These are phyloP conservation scores for Drosophila ananassae DNA, from an alignment of 1,140 invertebrate species.

Conservation along the genomic window DNA sequence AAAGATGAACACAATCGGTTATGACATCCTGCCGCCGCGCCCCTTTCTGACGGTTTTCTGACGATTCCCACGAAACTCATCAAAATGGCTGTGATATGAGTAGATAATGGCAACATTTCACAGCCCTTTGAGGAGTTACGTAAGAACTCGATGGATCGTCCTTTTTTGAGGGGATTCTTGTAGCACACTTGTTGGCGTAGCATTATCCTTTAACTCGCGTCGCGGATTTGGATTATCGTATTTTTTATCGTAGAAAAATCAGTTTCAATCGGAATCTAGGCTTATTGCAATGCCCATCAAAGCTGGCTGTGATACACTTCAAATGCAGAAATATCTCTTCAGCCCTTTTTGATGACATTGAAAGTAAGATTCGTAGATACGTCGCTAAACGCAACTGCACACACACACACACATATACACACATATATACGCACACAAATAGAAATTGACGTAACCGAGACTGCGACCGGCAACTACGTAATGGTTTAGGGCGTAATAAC, in stretches of 20 bases:
- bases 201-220: background rate
- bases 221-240: background rate
- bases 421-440: conserved; percentile 1
- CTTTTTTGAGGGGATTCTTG: conserved; percentile 2
- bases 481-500: conserved; percentile 58
- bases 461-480: conserved; percentile 53
- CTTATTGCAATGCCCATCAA: conserved; percentile 84
- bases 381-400: conserved; percentile 24
- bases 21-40: background rate
- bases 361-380: conserved; percentile 69
- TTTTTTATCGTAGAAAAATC: background rate
- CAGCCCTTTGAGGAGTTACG: conserved; percentile 84
- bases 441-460: conserved; percentile 60
- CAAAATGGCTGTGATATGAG: conserved; percentile 84
- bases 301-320: conserved; percentile 84
- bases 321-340: conserved; percentile 81
- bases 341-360: conserved; percentile 84
- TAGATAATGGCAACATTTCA: conserved; percentile 77
- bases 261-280: conserved; percentile 27
- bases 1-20: conserved; percentile 45
- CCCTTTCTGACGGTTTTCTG: background rate
- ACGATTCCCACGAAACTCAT: conserved; percentile 77
- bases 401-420: conserved; percentile 19
- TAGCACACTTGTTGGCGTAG: conserved; percentile 65
- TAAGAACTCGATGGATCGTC: conserved; percentile 58